These are phyloP conservation scores for Steinernema feltiae DNA, from an alignment of 1,140 invertebrate species.

Conservation along the genomic window DNA sequence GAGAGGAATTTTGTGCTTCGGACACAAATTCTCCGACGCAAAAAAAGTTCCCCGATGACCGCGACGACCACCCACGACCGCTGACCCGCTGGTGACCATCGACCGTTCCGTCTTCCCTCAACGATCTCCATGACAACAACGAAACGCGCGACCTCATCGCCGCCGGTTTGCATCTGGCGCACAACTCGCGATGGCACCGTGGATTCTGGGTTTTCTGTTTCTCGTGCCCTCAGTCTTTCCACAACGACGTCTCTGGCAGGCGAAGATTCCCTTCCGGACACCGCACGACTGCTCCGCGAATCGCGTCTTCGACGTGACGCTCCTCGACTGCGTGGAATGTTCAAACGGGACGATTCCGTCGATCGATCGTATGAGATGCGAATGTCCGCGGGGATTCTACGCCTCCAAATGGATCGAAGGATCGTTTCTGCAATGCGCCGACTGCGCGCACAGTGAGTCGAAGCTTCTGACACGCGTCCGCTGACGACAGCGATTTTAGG, in stretches of 20 bases:
- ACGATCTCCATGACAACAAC: background rate
- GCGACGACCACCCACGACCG: background rate
- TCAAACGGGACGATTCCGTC: background rate
- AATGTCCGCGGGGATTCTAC: constrained; percentile 16
- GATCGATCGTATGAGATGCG: constrained; percentile 2
- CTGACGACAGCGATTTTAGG: background rate
- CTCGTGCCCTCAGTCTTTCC: background rate
- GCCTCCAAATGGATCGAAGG: constrained; percentile 14
- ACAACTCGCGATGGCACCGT: background rate
- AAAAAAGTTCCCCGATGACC: background rate
- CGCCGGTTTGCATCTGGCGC: background rate
- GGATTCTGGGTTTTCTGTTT: background rate
- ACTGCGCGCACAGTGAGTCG: constrained; percentile 30
- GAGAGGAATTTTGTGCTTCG: too few relatives aligned
- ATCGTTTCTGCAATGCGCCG: constrained; percentile 14
- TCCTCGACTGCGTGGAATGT: constrained; percentile 16
- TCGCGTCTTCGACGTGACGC: constrained; percentile 19
- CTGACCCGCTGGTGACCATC: too few relatives aligned
- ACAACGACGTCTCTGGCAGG: background rate
- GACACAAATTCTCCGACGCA: background rate
- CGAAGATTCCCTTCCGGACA: constrained; percentile 2
- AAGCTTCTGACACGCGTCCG: too few relatives aligned
- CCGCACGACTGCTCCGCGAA: constrained; percentile 10
- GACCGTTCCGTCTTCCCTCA: too few relatives aligned
- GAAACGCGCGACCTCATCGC: background rate